Conservation (phyloP, 1,140 invertebrate genomes). For the Euwallacea similis region DNA sequence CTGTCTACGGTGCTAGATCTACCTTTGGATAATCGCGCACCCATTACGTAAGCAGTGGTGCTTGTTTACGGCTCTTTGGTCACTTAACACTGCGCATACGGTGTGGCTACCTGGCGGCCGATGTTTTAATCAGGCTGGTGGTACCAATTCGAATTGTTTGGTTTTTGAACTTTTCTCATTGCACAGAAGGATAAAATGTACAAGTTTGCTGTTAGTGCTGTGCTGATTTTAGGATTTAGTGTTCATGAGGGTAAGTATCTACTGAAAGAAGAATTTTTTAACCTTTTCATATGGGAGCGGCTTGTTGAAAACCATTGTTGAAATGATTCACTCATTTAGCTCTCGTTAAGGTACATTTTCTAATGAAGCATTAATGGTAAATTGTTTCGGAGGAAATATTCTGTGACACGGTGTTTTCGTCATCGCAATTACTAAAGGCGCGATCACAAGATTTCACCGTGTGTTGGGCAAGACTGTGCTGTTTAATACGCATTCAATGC, state of each 20-base stretch:
- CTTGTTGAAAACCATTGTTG: neutral
- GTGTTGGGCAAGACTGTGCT: constrained; percentile 19
- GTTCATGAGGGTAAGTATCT: constrained; percentile 21
- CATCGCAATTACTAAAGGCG: neutral
- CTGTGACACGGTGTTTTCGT: too few relatives aligned
- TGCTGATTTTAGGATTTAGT: constrained; percentile 27
- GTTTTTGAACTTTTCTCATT: neutral
- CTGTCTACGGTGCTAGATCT: constrained; percentile 22
- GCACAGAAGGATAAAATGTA: constrained; percentile 16
- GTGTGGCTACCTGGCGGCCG: neutral
- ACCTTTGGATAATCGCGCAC: constrained; percentile 12
- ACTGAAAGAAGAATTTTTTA: neutral
- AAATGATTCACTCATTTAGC: neutral
- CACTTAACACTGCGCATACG: constrained; percentile 9
- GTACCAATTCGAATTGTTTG: too few relatives aligned
- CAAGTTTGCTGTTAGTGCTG: constrained; percentile 15
- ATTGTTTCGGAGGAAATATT: too few relatives aligned
- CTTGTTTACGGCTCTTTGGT: constrained; percentile 20
- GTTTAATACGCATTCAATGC: constrained; percentile 29
- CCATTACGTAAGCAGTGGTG: constrained; percentile 18
- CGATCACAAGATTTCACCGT: constrained; percentile 26
- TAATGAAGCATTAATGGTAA: too few relatives aligned
- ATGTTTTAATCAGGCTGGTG: too few relatives aligned
- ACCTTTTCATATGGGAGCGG: neutral
- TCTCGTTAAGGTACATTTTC: too few relatives aligned